Percentiles rank a stretch among this genome's conserved stretches.
phyloP scores from a whole-genome alignment of 2,888 invertebrate genomes.

The Morpho helenor region DNA sequence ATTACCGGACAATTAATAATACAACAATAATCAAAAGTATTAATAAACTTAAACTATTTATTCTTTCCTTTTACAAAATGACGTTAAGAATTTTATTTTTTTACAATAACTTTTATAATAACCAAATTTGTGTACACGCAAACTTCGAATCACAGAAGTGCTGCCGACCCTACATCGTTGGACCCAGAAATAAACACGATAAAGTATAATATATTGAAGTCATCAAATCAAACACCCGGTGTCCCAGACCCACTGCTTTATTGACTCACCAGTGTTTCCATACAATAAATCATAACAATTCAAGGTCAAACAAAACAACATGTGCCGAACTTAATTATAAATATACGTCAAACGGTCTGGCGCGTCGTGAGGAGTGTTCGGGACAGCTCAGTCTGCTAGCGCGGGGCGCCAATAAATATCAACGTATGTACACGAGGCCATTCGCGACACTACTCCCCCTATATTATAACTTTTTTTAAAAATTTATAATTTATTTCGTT shows the following conservation, averaged over 20 bases:
- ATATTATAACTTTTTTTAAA: constrained; percentile 65
- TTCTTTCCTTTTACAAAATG: constrained; percentile 74
- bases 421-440: constrained; percentile 73
- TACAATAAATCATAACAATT: constrained; percentile 79
- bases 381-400: constrained; percentile 60
- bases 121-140: constrained; percentile 46
- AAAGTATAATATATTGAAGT: constrained; percentile 34
- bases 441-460: constrained; percentile 48
- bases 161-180: constrained; percentile 52
- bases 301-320: constrained; percentile 77
- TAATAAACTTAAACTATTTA: constrained; percentile 76
- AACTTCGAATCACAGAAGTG: constrained; percentile 49
- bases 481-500: constrained; percentile 77
- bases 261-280: constrained; percentile 78
- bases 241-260: constrained; percentile 79
- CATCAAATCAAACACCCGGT: constrained; percentile 70
- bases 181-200: constrained; percentile 68
- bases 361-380: constrained; percentile 48
- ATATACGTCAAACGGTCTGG: constrained; percentile 71
- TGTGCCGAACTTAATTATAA: constrained; percentile 74
- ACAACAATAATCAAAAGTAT: constrained; percentile 59
- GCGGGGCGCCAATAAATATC: constrained; percentile 73
- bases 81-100: constrained; percentile 52
- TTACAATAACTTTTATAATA: constrained; percentile 65
- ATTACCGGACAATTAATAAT: constrained; percentile 37